Percentiles rank a stretch among this genome's conserved stretches.
Evolutionary conservation across 2,888 invertebrate species (phyloP).

Genomic region (Hermaeophaga mercurialis): DNA sequence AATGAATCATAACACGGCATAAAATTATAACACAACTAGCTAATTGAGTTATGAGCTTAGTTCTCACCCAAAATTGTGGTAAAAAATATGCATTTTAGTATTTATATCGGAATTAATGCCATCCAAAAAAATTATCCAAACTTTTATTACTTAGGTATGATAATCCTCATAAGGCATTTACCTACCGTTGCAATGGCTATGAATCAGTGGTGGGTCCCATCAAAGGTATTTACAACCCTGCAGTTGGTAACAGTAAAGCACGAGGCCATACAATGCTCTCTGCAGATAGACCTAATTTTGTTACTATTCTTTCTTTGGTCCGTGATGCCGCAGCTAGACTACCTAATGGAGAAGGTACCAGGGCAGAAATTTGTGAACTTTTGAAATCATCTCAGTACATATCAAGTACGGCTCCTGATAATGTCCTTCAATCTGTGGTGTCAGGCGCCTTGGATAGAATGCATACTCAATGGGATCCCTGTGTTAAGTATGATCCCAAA

Average conservation of each 20-base stretch:
- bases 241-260: constrained; percentile 66
- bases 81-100: too few species aligned
- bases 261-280: constrained; percentile 84
- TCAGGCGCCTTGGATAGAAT: constrained; percentile 90
- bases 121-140: too few species aligned
- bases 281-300: constrained; percentile 85
- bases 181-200: constrained; percentile 80
- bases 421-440: constrained; percentile 79
- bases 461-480: constrained; percentile 89
- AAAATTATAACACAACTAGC: too few species aligned
- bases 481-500: constrained; percentile 90
- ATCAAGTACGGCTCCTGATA: constrained; percentile 63
- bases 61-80: too few species aligned
- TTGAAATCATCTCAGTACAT: constrained; percentile 71
- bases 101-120: too few species aligned
- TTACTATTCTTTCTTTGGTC: constrained; percentile 88
- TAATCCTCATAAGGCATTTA: constrained; percentile 89
- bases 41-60: too few species aligned
- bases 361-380: constrained; percentile 88
- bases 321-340: constrained; percentile 91
- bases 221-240: constrained; percentile 70
- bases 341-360: constrained; percentile 92
- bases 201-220: constrained; percentile 79
- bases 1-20: too few species aligned
- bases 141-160: constrained; percentile 66